These are phyloP conservation scores for Pseudomyrmex sp. DNA, from an alignment of 1,140 invertebrate species.

Conservation along the genomic window DNA sequence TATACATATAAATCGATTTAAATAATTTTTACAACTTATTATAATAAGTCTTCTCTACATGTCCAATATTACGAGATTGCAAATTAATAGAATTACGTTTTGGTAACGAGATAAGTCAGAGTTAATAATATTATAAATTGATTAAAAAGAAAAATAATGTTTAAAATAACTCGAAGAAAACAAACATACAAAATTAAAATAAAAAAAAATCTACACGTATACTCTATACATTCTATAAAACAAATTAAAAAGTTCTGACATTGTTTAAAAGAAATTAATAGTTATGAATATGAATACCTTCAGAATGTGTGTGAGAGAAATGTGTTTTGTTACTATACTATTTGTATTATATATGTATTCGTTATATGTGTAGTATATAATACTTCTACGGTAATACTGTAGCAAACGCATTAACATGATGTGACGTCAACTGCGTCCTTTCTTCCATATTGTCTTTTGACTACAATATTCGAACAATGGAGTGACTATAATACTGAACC, in stretches of 20 bases:
- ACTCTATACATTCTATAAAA: background rate
- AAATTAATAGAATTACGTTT: background rate
- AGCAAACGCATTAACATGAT: background rate
- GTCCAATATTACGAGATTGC: background rate
- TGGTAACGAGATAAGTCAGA: too few relatives aligned
- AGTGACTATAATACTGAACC: background rate
- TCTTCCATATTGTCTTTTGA: slow-evolving; percentile 40
- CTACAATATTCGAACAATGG: slow-evolving; percentile 20
- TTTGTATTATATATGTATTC: slow-evolving; percentile 17
- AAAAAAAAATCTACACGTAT: too few relatives aligned
- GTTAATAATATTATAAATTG: too few relatives aligned
- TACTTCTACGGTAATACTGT: too few relatives aligned
- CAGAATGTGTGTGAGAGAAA: background rate
- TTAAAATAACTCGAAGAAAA: too few relatives aligned
- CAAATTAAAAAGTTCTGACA: background rate
- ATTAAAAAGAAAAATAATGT: too few relatives aligned
- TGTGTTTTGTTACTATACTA: slow-evolving; percentile 27
- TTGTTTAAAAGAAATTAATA: background rate
- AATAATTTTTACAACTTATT: slow-evolving; percentile 15
- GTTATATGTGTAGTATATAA: too few relatives aligned
- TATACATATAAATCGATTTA: slow-evolving; percentile 2
- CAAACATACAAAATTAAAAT: too few relatives aligned
- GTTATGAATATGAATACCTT: background rate
- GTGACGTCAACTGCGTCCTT: background rate
- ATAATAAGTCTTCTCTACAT: slow-evolving; percentile 14